Evolutionary conservation across 30 jellyfish, hydroid and myxozoan species (phyloP), one percentile per base, ranked within the genome.

Genomic region (Clytia hemisphaerica): DNA sequence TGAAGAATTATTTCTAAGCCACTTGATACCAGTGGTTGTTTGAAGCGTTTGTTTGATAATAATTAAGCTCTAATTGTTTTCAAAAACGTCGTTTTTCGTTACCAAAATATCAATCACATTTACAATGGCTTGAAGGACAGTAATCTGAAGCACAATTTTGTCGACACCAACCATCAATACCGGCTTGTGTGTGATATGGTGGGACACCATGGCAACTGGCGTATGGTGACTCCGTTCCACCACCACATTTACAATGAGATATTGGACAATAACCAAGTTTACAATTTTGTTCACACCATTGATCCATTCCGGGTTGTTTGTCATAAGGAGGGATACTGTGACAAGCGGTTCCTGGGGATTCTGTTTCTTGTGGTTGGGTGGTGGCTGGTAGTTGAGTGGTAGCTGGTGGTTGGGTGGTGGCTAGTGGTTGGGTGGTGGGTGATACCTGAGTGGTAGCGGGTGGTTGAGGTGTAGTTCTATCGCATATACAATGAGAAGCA

Each of bases 211-310:
- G 72, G 79, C 94, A 82, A 4, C 69, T 55, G 2, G 40, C 31
- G 5, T 36, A 28, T 5, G 69, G 14, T 55, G 69, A 4, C 40
- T 28, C 31, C 31, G 4, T 3, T 4, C 31, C 36, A 55, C 40
- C 24, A 55, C 37, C 24, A 24, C 92, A 74, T 2, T 34, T 34
- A 58, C 92, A 79, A 32, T 33, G 74, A 19, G 67, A 2, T 31
- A 85, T 49, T 5, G 95, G 95, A 44, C 95, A 83, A 44, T 83
- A 53, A 4, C 92, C 92, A n/a, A 59, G 68, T 21, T 92, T 85
- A 61, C 95, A 83, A 75, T 83, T 75, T 0, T 75, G 73, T 18
- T 62, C 72, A 47, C 95, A 83, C 92, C 92, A 83, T 15, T 67
- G 48, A 75, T 83, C 86, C 91, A 74, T 76, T 33, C 58, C 70